Evolutionary conservation across 2,797 vertebrate species (phyloP).

Genomic region (Poeciliopsis presidionis): DNA sequence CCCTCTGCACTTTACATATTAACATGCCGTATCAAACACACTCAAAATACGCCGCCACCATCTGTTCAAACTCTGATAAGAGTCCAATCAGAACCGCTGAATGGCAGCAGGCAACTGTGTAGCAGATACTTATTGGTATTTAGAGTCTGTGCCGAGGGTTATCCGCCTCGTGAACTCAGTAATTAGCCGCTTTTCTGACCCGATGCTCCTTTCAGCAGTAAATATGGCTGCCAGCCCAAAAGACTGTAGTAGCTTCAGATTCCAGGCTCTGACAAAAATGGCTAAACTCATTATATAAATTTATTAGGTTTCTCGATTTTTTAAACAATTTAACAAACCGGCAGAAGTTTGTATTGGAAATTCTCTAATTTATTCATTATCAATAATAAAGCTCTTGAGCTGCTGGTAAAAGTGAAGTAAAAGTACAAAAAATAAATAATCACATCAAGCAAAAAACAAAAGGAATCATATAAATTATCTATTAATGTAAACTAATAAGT

Average conservation of each 20-base stretch:
- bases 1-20: constrained; percentile 41
- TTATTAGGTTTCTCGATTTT: neutral
- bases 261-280: neutral
- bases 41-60: constrained; percentile 73
- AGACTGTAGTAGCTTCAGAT: constrained; percentile 28
- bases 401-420: neutral
- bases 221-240: constrained; percentile 48
- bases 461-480: neutral
- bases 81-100: constrained; percentile 68
- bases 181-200: constrained; percentile 73
- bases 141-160: constrained; percentile 60
- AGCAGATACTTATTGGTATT: constrained; percentile 70
- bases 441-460: neutral
- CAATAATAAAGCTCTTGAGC: neutral
- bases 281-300: neutral
- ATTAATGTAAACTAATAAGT: neutral
- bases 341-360: neutral
- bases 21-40: constrained; percentile 42
- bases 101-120: constrained; percentile 64
- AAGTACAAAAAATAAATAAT: neutral
- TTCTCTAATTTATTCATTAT: neutral
- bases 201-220: constrained; percentile 42
- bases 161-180: constrained; percentile 62
- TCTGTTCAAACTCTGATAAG: constrained; percentile 78
- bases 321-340: neutral